Evolutionary conservation across 2,888 invertebrate genomes (phyloP).

Genomic region (Apotomis betuletana): DNA sequence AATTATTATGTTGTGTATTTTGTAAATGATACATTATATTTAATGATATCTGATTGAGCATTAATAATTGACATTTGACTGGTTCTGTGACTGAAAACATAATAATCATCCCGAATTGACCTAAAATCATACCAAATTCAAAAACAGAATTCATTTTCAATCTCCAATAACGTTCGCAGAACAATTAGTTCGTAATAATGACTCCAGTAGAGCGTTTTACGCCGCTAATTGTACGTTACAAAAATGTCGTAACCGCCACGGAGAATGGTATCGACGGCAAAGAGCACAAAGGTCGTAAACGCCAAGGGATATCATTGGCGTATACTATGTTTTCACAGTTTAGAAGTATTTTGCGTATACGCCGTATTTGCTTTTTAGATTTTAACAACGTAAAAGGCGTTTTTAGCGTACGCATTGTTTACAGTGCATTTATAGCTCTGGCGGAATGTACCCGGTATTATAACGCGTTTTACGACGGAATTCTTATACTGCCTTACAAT

Average conservation of each 20-base stretch:
- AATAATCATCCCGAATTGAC: not conserved
- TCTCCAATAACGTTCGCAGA: constrained; percentile 1
- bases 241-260: not conserved
- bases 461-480: constrained; percentile 12
- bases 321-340: too few species aligned
- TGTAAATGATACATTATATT: too few species aligned
- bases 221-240: not conserved
- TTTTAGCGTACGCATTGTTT: constrained; percentile 28
- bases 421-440: constrained; percentile 21
- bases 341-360: not conserved
- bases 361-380: not conserved
- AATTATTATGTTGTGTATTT: too few species aligned
- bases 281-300: too few species aligned
- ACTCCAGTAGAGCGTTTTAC: constrained; percentile 14
- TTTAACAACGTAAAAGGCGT: constrained; percentile 8
- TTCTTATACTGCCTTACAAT: constrained; percentile 20
- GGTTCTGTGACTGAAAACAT: too few species aligned
- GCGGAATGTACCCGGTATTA: constrained; percentile 1
- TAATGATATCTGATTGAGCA: too few species aligned
- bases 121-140: constrained; percentile 2
- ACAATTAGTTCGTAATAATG: constrained; percentile 29
- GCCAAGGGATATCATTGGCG: too few species aligned
- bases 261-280: too few species aligned
- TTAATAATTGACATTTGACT: too few species aligned
- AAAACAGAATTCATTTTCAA: constrained; percentile 2